phyloP scores from a whole-genome alignment of 2,113 vertebrate species.

The Charadrius vociferus region DNA sequence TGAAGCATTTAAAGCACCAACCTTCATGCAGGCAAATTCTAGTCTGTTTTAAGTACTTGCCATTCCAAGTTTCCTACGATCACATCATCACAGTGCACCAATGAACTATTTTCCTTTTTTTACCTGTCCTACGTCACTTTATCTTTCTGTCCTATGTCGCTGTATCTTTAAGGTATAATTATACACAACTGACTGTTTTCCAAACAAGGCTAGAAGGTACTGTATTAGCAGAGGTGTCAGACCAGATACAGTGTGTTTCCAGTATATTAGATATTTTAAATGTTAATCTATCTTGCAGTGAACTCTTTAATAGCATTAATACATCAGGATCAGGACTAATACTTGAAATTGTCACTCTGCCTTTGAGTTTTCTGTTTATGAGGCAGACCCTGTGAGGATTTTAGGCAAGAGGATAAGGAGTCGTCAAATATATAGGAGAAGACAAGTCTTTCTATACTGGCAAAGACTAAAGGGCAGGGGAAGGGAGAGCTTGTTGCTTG shows the following conservation, averaged over 20 bases:
- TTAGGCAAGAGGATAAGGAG: background rate
- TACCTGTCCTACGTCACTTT: background rate
- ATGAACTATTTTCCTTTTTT: background rate
- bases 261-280: background rate
- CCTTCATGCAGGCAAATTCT: background rate
- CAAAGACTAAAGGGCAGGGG: background rate
- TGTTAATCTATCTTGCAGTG: background rate
- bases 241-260: background rate
- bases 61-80: too few relatives aligned
- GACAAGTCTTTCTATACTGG: background rate
- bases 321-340: background rate
- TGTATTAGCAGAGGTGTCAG: background rate
- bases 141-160: background rate
- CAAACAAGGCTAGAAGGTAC: background rate
- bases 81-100: background rate
- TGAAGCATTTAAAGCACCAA: background rate
- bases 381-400: background rate
- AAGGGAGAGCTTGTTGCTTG: background rate
- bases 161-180: background rate
- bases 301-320: background rate
- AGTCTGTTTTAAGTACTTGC: background rate
- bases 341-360: background rate
- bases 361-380: background rate
- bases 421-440: background rate
- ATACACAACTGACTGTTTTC: background rate